These are phyloP conservation scores for Euphydryas editha DNA, from an alignment of 2,888 invertebrate species.

Conservation along the genomic window DNA sequence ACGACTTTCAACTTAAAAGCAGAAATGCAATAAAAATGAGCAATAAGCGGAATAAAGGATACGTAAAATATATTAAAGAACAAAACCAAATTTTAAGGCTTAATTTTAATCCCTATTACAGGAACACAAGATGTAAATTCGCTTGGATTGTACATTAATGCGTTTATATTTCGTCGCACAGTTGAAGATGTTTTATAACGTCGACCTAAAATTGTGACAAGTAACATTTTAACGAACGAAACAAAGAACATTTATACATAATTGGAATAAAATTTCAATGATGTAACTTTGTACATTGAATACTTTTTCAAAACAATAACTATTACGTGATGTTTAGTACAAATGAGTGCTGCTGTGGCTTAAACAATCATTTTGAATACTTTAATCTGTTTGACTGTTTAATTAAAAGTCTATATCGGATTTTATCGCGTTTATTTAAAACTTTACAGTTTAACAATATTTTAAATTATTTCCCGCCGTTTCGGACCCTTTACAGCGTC, in stretches of 20 bases:
- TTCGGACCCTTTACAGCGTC: no score
- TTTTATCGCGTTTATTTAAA: no score
- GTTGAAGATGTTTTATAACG: conserved; percentile 24
- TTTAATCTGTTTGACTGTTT: no score
- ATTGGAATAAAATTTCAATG: not conserved
- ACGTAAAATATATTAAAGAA: not conserved
- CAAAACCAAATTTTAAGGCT: not conserved
- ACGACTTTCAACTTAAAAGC: conserved; percentile 26
- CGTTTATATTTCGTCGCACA: not conserved
- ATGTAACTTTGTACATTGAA: not conserved
- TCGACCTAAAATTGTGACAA: conserved; percentile 26
- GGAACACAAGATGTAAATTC: not conserved
- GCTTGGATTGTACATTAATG: not conserved
- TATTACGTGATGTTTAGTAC: no score
- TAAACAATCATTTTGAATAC: no score
- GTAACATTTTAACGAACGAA: conserved; percentile 33
- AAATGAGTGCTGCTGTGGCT: no score
- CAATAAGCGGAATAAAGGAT: conserved; percentile 18
- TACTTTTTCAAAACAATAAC: not conserved
- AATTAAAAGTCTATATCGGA: no score
- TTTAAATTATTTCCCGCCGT: no score
- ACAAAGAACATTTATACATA: conserved; percentile 13
- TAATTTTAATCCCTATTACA: not conserved
- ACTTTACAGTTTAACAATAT: no score
- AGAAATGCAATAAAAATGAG: conserved; percentile 30